These are phyloP conservation scores for Harpalus rufipes DNA, from an alignment of 2,888 invertebrate species.

Conservation along the genomic window DNA sequence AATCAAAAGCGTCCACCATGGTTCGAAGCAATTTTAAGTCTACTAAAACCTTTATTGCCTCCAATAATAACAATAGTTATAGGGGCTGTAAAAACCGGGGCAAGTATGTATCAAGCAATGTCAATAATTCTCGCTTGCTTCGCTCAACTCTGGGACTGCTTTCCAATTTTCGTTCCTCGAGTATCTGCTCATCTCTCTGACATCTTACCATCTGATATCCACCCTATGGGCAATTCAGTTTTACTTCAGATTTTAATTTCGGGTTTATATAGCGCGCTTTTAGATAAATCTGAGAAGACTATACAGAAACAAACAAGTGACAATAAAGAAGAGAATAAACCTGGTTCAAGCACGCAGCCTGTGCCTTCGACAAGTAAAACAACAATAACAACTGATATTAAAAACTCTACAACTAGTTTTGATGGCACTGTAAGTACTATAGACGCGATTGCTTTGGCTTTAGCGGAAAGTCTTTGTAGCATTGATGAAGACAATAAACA, in stretches of 20 bases:
- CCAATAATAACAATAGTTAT: slow-evolving; percentile 85
- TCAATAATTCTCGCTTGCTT: slow-evolving; percentile 86
- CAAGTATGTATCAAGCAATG: slow-evolving; percentile 90
- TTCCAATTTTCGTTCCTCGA: slow-evolving; percentile 74
- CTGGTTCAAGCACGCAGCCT: slow-evolving; percentile 37
- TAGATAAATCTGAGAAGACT: slow-evolving; percentile 77
- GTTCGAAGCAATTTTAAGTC: slow-evolving; percentile 85
- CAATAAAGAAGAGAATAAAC: slow-evolving; percentile 54
- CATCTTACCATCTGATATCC: slow-evolving; percentile 84
- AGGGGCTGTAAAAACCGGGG: slow-evolving; percentile 85
- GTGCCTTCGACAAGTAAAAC: slow-evolving; percentile 41
- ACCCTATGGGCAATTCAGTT: slow-evolving; percentile 85
- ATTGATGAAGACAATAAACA: slow-evolving; percentile 90
- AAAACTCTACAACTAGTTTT: slow-evolving; percentile 71
- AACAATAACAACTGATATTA: slow-evolving; percentile 34
- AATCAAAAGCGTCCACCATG: slow-evolving; percentile 89
- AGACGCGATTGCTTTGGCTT: slow-evolving; percentile 82
- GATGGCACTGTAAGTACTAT: slow-evolving; percentile 71
- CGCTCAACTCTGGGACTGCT: slow-evolving; percentile 84
- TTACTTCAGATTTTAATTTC: slow-evolving; percentile 86
- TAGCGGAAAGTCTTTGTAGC: slow-evolving; percentile 88
- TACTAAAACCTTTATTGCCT: slow-evolving; percentile 82
- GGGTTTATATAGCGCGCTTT: slow-evolving; percentile 83
- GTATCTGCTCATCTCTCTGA: slow-evolving; percentile 82
- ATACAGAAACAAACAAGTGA: slow-evolving; percentile 69